These are phyloP conservation scores for Parascotia fuliginaria DNA, from an alignment of 2,888 invertebrate species.

Conservation along the genomic window DNA sequence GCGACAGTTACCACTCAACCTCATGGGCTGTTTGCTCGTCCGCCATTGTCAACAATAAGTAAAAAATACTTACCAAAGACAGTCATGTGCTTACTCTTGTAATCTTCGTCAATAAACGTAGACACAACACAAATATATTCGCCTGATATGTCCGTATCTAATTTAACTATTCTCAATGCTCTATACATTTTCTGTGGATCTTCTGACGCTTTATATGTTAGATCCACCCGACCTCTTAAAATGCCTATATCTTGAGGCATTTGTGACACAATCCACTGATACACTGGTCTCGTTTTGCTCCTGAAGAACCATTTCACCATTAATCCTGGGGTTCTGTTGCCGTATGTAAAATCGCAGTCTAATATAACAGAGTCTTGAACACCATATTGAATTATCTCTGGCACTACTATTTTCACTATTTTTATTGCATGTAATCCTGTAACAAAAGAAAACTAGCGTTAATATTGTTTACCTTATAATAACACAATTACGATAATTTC, in stretches of 20 bases:
- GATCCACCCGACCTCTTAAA: constrained; percentile 84
- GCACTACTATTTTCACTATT: constrained; percentile 87
- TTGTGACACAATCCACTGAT: constrained; percentile 91
- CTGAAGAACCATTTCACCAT: constrained; percentile 92
- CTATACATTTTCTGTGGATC: constrained; percentile 89
- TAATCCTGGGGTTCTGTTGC: constrained; percentile 87
- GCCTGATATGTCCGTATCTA: constrained; percentile 90
- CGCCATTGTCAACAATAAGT: too few relatives aligned
- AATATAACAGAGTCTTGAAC: constrained; percentile 87
- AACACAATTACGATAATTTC: too few relatives aligned
- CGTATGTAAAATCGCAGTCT: constrained; percentile 90
- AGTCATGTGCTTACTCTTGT: constrained; percentile 87
- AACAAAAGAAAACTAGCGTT: constrained; percentile 59
- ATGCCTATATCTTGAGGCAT: constrained; percentile 88
- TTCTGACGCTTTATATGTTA: constrained; percentile 87
- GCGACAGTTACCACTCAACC: too few relatives aligned
- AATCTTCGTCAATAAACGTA: constrained; percentile 89
- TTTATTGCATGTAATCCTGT: constrained; percentile 85
- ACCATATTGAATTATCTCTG: constrained; percentile 87
- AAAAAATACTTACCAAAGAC: constrained; percentile 86
- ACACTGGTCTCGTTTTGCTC: constrained; percentile 88
- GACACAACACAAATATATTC: constrained; percentile 91
- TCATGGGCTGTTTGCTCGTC: too few relatives aligned
- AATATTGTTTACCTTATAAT: constrained; percentile 16
- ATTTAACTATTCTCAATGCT: constrained; percentile 89